Conservation (phyloP, 2,888 invertebrate genomes). For the Tipula lateralis region DNA sequence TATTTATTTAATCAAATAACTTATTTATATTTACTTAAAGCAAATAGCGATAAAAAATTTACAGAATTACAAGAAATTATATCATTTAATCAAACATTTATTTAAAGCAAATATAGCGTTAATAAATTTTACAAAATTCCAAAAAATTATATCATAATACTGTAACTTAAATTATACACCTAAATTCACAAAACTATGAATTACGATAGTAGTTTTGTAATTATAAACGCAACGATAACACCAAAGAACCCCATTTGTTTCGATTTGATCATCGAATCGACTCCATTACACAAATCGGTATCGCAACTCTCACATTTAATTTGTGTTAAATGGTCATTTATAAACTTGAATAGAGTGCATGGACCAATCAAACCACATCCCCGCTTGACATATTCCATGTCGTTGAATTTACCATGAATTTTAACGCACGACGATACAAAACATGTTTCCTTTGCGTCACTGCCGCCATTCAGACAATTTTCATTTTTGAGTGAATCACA, state of each 20-base stretch:
- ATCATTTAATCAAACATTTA: too few relatives aligned
- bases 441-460: neutral
- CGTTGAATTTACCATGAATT: neutral
- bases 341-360: neutral
- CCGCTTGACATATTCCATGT: neutral
- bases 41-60: too few relatives aligned
- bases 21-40: too few relatives aligned
- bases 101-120: too few relatives aligned
- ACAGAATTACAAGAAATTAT: too few relatives aligned
- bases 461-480: neutral
- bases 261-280: neutral
- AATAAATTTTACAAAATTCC: too few relatives aligned
- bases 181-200: too few relatives aligned
- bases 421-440: neutral
- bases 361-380: neutral
- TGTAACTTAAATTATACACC: neutral
- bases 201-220: neutral
- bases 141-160: neutral
- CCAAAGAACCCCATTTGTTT: neutral
- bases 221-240: neutral
- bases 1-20: too few relatives aligned
- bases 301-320: slow-evolving; percentile 3
- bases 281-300: neutral
- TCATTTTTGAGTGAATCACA: neutral
- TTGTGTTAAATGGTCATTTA: neutral